phyloP scores from a whole-genome alignment of 2,113 vertebrate genomes.

The Tragelaphus strepsiceros region DNA sequence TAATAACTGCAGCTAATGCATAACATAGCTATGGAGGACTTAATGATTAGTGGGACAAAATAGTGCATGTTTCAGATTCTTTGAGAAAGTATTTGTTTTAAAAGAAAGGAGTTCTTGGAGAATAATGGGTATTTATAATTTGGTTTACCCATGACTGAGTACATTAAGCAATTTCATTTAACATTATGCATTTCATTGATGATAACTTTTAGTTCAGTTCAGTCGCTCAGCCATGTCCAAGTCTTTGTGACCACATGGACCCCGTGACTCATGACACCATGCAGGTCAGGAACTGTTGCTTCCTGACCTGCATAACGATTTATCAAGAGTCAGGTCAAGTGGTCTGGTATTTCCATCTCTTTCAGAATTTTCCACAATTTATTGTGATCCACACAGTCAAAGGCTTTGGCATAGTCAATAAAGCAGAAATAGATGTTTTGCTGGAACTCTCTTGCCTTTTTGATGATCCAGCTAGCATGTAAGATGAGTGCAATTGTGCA shows the following conservation, averaged over 20 bases:
- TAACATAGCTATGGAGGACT: neutral
- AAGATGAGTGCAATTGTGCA: no score
- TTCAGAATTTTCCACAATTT: neutral
- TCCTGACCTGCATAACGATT: neutral
- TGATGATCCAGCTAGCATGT: no score
- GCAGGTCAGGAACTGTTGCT: neutral
- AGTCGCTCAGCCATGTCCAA: neutral
- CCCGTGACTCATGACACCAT: neutral
- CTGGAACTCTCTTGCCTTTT: no score
- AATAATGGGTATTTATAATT: constrained; percentile 14
- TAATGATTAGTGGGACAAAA: neutral
- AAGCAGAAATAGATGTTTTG: no score
- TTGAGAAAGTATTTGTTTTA: neutral
- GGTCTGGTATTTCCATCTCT: neutral
- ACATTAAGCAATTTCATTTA: constrained; percentile 21
- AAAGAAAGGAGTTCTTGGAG: neutral
- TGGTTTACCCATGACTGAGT: neutral
- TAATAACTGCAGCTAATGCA: neutral
- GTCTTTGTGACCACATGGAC: neutral
- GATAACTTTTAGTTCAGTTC: neutral
- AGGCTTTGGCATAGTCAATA: neutral
- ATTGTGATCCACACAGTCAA: neutral
- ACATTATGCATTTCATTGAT: neutral
- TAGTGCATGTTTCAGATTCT: neutral
- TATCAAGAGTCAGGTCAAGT: neutral